Evolutionary conservation across 2,888 invertebrate genomes (phyloP).

Genomic region (Hydraecia micacea): DNA sequence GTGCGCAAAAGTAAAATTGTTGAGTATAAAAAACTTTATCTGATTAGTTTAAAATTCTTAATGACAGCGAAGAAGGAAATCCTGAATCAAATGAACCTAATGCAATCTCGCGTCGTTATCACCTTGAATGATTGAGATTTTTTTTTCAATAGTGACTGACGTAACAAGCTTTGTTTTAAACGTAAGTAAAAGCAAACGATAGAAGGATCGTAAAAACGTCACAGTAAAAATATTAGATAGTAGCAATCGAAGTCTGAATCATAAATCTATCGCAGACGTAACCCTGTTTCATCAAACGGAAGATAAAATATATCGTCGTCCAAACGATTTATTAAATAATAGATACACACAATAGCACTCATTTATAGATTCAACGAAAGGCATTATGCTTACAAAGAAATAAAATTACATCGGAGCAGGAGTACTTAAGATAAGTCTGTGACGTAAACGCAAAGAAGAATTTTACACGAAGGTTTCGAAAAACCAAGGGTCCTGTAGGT

Average conservation of each 20-base stretch:
- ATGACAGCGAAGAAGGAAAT: slow-evolving; percentile 40
- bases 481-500: background rate
- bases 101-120: slow-evolving; percentile 19
- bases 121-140: slow-evolving; percentile 28
- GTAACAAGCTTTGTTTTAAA: slow-evolving; percentile 15
- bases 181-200: slow-evolving; percentile 27
- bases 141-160: slow-evolving; percentile 16
- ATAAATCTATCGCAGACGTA: slow-evolving; percentile 44
- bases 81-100: slow-evolving; percentile 39
- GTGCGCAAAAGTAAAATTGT: background rate
- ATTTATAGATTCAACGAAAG: background rate
- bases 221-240: slow-evolving; percentile 31
- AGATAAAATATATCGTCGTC: slow-evolving; percentile 11
- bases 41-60: slow-evolving; percentile 16
- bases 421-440: background rate
- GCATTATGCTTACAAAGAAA: background rate
- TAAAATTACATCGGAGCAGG: background rate
- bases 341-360: background rate
- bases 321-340: slow-evolving; percentile 14
- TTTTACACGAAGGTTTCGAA: background rate
- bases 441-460: background rate
- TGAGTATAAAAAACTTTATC: slow-evolving; percentile 9
- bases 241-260: slow-evolving; percentile 27
- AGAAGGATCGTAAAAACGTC: slow-evolving; percentile 27
- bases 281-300: slow-evolving; percentile 31